phyloP scores from a whole-genome alignment of 2,113 vertebrate genomes.

The Brachyhypopomus gauderio region DNA sequence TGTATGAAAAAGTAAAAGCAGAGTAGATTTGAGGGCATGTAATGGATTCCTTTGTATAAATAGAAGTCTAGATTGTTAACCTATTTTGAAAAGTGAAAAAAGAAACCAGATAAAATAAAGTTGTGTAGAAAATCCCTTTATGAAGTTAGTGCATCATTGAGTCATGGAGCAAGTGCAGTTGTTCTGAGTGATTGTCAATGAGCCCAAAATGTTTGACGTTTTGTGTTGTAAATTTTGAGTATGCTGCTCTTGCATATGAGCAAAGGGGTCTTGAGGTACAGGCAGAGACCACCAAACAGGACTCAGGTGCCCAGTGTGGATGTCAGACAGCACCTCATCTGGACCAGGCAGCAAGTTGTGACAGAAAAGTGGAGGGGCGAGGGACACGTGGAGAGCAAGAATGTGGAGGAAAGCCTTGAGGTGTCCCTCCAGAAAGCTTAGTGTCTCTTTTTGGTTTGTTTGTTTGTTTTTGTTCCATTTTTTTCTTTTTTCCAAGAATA shows the following conservation, averaged over 20 bases:
- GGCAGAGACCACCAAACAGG: slow-evolving; percentile 77
- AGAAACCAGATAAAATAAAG: slow-evolving; percentile 73
- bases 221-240: not conserved
- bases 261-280: slow-evolving; percentile 79
- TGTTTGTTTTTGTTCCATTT: no score
- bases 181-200: slow-evolving; percentile 55
- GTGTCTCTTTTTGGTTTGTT: slow-evolving; percentile 66
- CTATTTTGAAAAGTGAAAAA: slow-evolving; percentile 74
- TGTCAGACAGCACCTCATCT: slow-evolving; percentile 93
- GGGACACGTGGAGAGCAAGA: slow-evolving; percentile 90
- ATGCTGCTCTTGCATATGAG: slow-evolving; percentile 36
- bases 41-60: slow-evolving; percentile 68
- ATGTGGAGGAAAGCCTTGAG: slow-evolving; percentile 85
- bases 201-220: slow-evolving; percentile 21
- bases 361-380: slow-evolving; percentile 88
- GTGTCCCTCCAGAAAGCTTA: slow-evolving; percentile 87
- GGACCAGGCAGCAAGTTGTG: slow-evolving; percentile 94
- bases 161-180: slow-evolving; percentile 66
- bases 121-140: slow-evolving; percentile 75
- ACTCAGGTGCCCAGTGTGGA: slow-evolving; percentile 83
- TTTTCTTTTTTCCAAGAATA: slow-evolving; percentile 77
- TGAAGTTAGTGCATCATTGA: slow-evolving; percentile 77
- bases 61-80: slow-evolving; percentile 73
- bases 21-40: slow-evolving; percentile 67
- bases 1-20: slow-evolving; percentile 67